These are phyloP conservation scores for Tethea ocularis DNA, from an alignment of 2,888 invertebrate genomes.

Conservation along the genomic window DNA sequence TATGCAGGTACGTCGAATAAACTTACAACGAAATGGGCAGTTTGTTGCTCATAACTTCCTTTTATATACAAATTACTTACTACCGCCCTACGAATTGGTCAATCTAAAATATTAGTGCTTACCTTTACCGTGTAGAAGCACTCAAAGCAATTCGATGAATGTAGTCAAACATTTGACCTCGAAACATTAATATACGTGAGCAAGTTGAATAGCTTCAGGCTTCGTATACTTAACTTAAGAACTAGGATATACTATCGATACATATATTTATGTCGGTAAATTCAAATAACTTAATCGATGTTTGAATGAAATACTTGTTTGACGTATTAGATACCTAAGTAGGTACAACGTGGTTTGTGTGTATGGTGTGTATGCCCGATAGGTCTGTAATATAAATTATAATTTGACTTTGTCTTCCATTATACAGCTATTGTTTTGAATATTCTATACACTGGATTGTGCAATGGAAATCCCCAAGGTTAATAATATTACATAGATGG, in stretches of 20 bases:
- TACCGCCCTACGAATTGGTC: neutral
- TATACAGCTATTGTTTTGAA: neutral
- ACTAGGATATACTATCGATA: neutral
- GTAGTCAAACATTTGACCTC: slow-evolving; percentile 16
- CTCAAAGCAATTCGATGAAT: slow-evolving; percentile 14
- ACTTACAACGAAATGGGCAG: too few relatives aligned
- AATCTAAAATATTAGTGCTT: slow-evolving; percentile 12
- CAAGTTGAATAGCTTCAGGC: slow-evolving; percentile 12
- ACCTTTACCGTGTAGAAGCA: slow-evolving; percentile 13
- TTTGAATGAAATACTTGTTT: neutral
- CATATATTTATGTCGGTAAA: neutral
- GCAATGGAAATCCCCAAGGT: neutral
- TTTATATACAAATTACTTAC: neutral
- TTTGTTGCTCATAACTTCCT: neutral
- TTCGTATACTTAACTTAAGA: neutral
- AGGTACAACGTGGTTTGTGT: neutral
- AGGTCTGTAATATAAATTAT: neutral
- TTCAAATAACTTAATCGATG: neutral
- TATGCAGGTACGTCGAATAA: neutral
- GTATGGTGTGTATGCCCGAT: neutral
- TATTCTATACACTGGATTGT: neutral
- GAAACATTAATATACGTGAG: slow-evolving; percentile 11
- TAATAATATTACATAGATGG: too few relatives aligned
- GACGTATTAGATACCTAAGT: neutral
- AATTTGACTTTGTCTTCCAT: neutral